Evolutionary conservation across 1,140 invertebrate species (phyloP), one percentile per base, ranked within the genome.

Genomic region (Diabrotica virgifera): DNA sequence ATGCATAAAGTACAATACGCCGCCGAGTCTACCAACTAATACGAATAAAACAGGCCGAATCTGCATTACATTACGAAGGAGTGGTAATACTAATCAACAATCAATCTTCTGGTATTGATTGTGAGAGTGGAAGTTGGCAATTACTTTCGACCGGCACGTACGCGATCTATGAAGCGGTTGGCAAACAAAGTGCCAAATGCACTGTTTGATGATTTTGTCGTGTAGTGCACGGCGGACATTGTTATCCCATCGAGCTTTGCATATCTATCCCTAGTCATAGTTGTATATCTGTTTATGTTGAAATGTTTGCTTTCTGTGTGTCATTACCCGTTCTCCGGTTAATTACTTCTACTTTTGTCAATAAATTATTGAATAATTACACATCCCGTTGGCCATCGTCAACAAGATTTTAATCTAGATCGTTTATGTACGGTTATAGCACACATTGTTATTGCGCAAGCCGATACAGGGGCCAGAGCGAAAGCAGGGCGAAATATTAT

Each of bases 181-280:
- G 60, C 52, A 62, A 62, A 62, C 60, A 62, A 62, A 62, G 14
- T 62, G 60, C 60, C 60, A 62, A 62, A 52, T 62, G 60, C 60
- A 62, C 50, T 62, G 60, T 62, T 62, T 62, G 60, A 62, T 62
- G 60, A 62, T 53, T 62, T 62, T 62, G 60, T 62, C 60, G 51
- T 62, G 60, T 13, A 62, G 60, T 62, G 52, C 51, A 37, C 38
- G 52, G 12, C 13, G 60, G 60, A 62, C 60, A 62, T 62, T 62
- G 60, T 62, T 62, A 54, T 38, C 13, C 35, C n/a, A 54, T 12
- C 60, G 52, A 10, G 51, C 13, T 62, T 62, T 62, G 60, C 60
- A 62, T 62, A 54, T 54, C 60, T 62, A 46, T 54, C 37, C 60
- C 13, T 14, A 53, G 9, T 53, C 60, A 60, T 62, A 46, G 51